Evolutionary conservation across 2,113 vertebrate species (phyloP).

Genomic region (Bubo blakistoni): DNA sequence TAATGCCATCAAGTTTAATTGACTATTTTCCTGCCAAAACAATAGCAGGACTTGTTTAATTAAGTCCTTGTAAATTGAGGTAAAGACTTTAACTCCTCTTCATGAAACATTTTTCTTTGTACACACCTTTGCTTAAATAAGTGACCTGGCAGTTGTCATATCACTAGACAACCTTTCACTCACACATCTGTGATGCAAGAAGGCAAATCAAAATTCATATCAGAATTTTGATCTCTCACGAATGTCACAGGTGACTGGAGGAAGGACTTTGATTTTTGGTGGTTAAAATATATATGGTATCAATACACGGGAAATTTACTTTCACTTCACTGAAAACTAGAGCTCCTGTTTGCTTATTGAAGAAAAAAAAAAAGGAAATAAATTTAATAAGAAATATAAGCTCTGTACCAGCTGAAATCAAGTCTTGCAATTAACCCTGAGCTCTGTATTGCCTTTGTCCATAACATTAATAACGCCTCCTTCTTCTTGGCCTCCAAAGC

Average conservation of each 20-base stretch:
- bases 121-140: background rate
- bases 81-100: background rate
- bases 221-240: background rate
- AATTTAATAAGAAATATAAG: background rate
- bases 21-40: background rate
- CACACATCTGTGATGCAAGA: background rate
- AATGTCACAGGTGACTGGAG: background rate
- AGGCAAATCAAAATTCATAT: background rate
- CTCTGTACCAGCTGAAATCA: background rate
- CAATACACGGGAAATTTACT: background rate
- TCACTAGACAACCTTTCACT: background rate
- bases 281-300: background rate
- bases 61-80: background rate
- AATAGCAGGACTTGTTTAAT: background rate
- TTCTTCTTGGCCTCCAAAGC: accelerated
- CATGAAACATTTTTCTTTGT: background rate
- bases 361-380: background rate
- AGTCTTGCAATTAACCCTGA: background rate
- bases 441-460: background rate
- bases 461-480: background rate
- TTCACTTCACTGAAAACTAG: background rate
- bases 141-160: background rate
- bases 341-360: background rate
- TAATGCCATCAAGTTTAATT: background rate
- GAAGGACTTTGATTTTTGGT: background rate